Evolutionary conservation across 1,140 invertebrate genomes (phyloP).

Genomic region (Drosophila sturtevanti): DNA sequence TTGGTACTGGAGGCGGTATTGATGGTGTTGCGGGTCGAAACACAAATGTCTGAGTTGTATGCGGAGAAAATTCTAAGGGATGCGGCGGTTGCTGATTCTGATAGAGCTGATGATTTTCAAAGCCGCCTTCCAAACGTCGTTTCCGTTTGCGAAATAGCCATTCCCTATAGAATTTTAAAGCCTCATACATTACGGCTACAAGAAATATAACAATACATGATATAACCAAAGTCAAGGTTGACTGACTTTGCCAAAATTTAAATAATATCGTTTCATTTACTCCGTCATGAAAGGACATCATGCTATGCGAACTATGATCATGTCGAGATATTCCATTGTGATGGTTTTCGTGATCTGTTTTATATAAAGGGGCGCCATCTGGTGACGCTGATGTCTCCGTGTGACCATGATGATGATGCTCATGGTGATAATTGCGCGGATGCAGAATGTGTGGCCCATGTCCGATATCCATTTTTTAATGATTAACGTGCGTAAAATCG

Average conservation of each 20-base stretch:
- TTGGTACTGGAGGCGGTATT: not conserved
- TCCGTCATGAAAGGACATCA: slow-evolving; percentile 56
- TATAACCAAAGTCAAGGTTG: not conserved
- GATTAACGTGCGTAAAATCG: not conserved
- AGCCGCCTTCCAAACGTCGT: slow-evolving; percentile 26
- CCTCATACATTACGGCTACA: slow-evolving; percentile 60
- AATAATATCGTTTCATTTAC: slow-evolving; percentile 54
- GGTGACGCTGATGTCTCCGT: not conserved
- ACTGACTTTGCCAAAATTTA: slow-evolving; percentile 44
- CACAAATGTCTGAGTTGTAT: not conserved
- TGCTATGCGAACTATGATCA: not conserved
- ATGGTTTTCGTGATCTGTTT: not conserved
- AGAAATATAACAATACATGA: slow-evolving; percentile 59
- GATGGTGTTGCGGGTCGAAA: slow-evolving; percentile 7
- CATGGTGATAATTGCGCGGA: no score
- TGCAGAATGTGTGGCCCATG: not conserved
- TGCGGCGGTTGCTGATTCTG: not conserved
- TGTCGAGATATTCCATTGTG: not conserved
- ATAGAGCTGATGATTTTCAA: slow-evolving; percentile 1
- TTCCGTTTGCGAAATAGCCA: slow-evolving; percentile 34
- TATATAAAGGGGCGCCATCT: not conserved
- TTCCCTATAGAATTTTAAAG: slow-evolving; percentile 51
- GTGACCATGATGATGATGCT: slow-evolving; percentile 23
- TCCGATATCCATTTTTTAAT: not conserved
- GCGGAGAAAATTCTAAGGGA: not conserved